Conservation (phyloP, 2,888 invertebrate species). For the Habrosyne pyritoides region DNA sequence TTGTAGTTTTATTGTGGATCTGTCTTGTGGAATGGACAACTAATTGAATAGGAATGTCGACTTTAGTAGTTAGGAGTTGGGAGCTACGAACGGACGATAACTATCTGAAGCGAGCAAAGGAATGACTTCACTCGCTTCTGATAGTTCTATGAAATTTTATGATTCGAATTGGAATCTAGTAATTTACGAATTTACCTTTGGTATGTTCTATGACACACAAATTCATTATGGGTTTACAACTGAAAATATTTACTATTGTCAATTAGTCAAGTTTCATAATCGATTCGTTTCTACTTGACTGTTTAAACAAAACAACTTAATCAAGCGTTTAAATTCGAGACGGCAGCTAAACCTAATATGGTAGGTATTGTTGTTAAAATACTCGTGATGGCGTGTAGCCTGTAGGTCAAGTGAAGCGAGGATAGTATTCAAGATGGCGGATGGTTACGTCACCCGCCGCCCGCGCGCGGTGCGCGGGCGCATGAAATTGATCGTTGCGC, state of each 20-base stretch:
- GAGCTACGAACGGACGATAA: background rate
- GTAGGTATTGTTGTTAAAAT: constrained; percentile 9
- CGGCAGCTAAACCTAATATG: background rate
- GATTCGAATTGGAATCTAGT: background rate
- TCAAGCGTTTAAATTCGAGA: background rate
- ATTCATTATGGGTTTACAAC: background rate
- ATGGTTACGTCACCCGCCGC: constrained; percentile 46
- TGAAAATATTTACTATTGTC: background rate
- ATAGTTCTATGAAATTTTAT: background rate
- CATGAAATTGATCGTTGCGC: constrained; percentile 59
- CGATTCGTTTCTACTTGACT: background rate
- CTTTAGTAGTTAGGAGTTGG: constrained; percentile 14
- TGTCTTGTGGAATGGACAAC: constrained; percentile 35
- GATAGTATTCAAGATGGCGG: constrained; percentile 51
- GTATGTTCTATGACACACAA: too few species aligned
- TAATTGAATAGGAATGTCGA: constrained; percentile 44
- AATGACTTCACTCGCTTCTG: background rate
- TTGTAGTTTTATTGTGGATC: constrained; percentile 38
- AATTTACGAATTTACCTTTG: background rate
- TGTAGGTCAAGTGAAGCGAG: constrained; percentile 27
- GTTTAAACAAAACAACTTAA: background rate
- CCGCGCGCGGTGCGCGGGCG: constrained; percentile 42
- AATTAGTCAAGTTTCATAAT: background rate
- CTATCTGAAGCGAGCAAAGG: background rate
- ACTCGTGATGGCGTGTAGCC: constrained; percentile 13